Percentiles rank a stretch among this genome's conserved stretches.
Evolutionary conservation across 2,888 invertebrate species (phyloP).

Genomic region (Exocentrus adspersus): DNA sequence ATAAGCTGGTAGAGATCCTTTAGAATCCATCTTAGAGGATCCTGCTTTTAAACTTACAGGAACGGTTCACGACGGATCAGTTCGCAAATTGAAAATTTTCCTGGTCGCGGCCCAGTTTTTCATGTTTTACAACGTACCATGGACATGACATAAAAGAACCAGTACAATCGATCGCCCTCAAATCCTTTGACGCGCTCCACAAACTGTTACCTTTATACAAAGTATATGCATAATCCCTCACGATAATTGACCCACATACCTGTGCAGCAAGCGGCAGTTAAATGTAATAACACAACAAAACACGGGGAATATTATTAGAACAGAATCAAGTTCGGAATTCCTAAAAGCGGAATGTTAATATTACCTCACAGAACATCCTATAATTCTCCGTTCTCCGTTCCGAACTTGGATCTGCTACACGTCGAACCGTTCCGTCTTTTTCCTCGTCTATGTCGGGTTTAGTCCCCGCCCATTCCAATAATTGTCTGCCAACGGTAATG

Average conservation of each 20-base stretch:
- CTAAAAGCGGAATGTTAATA: neutral
- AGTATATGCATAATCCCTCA: neutral
- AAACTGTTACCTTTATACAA: too few relatives aligned
- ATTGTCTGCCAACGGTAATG: conserved; percentile 21
- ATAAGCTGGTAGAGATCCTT: too few relatives aligned
- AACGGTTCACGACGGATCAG: too few relatives aligned
- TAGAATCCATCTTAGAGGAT: too few relatives aligned
- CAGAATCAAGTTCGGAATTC: conserved; percentile 12
- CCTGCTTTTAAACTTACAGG: too few relatives aligned
- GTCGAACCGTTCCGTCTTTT: neutral
- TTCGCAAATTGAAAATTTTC: too few relatives aligned
- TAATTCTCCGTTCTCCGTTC: conserved; percentile 5
- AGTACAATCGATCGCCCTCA: too few relatives aligned
- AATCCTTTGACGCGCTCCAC: too few relatives aligned
- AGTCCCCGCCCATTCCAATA: conserved; percentile 14
- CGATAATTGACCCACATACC: conserved; percentile 7
- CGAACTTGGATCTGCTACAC: neutral
- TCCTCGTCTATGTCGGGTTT: neutral
- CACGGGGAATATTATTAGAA: conserved; percentile 7
- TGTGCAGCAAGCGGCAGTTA: neutral
- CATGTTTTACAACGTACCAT: too few relatives aligned
- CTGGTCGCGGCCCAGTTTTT: too few relatives aligned
- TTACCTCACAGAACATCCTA: conserved; percentile 17
- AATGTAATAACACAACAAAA: neutral
- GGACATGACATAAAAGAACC: too few relatives aligned